Percentiles rank a stretch among this genome's conserved stretches.
phyloP scores from a whole-genome alignment of 2,113 vertebrate genomes.

The Neodon shergylaensis region DNA sequence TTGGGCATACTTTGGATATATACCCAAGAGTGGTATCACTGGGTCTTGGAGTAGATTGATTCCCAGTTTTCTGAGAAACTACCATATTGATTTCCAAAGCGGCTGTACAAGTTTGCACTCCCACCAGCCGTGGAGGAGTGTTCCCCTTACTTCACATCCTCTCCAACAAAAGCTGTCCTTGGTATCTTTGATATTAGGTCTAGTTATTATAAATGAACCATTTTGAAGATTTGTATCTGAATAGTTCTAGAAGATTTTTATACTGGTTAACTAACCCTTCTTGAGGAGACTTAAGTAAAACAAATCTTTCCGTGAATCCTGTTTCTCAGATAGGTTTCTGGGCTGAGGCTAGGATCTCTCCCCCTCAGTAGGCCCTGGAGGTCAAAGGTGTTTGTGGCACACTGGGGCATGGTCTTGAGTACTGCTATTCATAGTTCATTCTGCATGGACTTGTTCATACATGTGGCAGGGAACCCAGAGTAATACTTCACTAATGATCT shows the following conservation, averaged over 20 bases:
- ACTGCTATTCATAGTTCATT: slow-evolving; percentile 60
- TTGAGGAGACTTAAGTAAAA: background rate
- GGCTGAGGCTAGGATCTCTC: slow-evolving; percentile 33
- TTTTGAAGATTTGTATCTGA: slow-evolving; percentile 7
- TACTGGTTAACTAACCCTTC: slow-evolving; percentile 7
- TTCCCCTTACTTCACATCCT: too few relatives aligned
- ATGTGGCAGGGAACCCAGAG: slow-evolving; percentile 55
- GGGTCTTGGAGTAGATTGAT: too few relatives aligned
- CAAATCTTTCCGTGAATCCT: background rate
- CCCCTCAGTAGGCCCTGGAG: slow-evolving; percentile 64
- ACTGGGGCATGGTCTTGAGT: slow-evolving; percentile 63
- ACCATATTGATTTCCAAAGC: too few relatives aligned
- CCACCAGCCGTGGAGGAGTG: too few relatives aligned
- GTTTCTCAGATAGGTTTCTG: background rate
- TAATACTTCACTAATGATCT: background rate
- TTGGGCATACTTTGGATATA: too few relatives aligned
- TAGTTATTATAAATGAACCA: background rate
- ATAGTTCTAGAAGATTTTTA: background rate
- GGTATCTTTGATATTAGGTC: too few relatives aligned
- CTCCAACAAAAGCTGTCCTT: too few relatives aligned
- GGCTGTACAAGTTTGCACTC: too few relatives aligned
- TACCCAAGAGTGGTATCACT: too few relatives aligned
- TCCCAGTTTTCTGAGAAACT: too few relatives aligned
- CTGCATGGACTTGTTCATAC: slow-evolving; percentile 60
- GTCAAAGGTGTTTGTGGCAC: slow-evolving; percentile 70